These are phyloP conservation scores for Hydropotes inermis DNA, from an alignment of 2,113 vertebrate genomes.

Conservation along the genomic window DNA sequence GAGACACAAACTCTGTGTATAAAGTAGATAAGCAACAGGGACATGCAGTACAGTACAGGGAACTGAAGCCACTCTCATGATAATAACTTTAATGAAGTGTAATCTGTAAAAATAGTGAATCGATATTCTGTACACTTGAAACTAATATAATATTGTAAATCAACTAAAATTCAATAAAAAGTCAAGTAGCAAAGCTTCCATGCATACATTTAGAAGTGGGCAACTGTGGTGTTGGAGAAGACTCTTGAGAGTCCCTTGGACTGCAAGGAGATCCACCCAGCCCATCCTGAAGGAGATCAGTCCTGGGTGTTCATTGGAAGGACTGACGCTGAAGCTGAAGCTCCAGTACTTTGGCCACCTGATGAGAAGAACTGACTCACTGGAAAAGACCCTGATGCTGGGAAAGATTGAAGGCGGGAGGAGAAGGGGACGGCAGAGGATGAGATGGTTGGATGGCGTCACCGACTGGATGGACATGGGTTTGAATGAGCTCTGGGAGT, in stretches of 20 bases:
- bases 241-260: background rate
- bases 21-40: background rate
- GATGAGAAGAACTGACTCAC: background rate
- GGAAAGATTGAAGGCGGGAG: background rate
- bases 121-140: background rate
- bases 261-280: background rate
- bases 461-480: background rate
- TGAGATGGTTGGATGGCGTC: background rate
- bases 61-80: background rate
- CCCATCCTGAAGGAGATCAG: background rate
- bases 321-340: background rate
- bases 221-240: background rate
- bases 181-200: background rate
- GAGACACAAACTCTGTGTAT: background rate
- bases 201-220: background rate
- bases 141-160: background rate
- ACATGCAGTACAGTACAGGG: background rate
- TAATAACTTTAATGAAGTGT: background rate
- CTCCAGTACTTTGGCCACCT: background rate
- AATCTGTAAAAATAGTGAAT: background rate
- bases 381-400: background rate
- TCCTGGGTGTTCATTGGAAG: background rate
- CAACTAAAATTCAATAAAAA: background rate
- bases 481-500: background rate
- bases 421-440: background rate